Conservation (phyloP, 2,888 invertebrate species). For the Rhodophaea formosa region DNA sequence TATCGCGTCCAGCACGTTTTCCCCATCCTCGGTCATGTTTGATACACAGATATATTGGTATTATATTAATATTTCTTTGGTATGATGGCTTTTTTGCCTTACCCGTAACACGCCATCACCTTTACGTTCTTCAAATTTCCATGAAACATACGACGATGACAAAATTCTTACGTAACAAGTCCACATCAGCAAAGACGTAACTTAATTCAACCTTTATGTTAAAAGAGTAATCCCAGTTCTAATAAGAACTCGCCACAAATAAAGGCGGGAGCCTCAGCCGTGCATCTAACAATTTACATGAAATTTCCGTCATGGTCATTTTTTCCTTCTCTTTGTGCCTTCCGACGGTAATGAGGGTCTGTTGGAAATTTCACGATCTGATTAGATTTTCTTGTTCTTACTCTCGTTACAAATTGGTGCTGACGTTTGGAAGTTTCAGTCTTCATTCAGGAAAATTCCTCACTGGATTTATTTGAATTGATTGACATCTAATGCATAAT, state of each 20-base stretch:
- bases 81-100: too few species aligned
- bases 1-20: too few species aligned
- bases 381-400: conserved; percentile 60
- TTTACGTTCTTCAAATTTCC: neutral
- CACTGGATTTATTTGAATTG: neutral
- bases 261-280: conserved; percentile 44
- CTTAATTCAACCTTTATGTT: neutral
- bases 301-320: conserved; percentile 67
- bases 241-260: conserved; percentile 32
- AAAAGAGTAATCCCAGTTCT: neutral
- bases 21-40: too few species aligned
- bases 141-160: neutral
- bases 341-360: conserved; percentile 71
- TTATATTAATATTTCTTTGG: too few species aligned
- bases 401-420: conserved; percentile 47
- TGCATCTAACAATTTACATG: conserved; percentile 71
- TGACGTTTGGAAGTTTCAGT: conserved; percentile 4
- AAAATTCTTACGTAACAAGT: neutral
- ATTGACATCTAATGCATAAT: neutral
- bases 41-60: too few species aligned
- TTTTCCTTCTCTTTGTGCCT: conserved; percentile 61
- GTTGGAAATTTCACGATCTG: conserved; percentile 62
- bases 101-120: too few species aligned
- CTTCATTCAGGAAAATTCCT: neutral
- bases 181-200: neutral